Evolutionary conservation across 2,888 invertebrate genomes (phyloP).

Genomic region (Drosophila anomalata): DNA sequence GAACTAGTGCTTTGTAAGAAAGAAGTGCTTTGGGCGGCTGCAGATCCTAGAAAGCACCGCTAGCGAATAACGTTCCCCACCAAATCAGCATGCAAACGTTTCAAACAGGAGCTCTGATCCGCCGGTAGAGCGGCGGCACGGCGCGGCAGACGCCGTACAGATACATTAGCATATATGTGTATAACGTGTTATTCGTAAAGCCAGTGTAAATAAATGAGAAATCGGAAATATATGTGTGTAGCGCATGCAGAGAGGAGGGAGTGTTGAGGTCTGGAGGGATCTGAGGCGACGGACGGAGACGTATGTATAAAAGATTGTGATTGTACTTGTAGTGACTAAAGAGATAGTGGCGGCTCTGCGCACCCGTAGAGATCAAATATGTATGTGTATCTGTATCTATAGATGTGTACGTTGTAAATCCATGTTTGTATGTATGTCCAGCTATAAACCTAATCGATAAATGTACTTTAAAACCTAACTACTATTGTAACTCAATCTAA

Average conservation of each 20-base stretch:
- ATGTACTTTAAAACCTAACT: conserved; percentile 47
- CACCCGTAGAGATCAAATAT: conserved; percentile 9
- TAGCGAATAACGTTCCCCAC: conserved; percentile 8
- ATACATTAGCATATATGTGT: conserved; percentile 2
- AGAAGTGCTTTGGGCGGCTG: background rate
- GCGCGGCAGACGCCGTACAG: too few relatives aligned
- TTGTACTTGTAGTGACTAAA: conserved; percentile 56
- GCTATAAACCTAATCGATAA: conserved; percentile 41
- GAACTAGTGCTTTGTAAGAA: background rate
- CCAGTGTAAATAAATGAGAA: conserved; percentile 28
- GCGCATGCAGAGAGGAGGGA: background rate
- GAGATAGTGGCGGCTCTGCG: conserved; percentile 19
- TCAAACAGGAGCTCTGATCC: conserved; percentile 5
- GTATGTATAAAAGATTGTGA: conserved; percentile 56
- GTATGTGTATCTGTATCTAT: conserved; percentile 23
- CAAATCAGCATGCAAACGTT: conserved; percentile 8
- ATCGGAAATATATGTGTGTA: background rate
- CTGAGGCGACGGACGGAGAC: conserved; percentile 5
- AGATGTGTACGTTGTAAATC: conserved; percentile 49
- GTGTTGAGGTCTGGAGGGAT: conserved; percentile 6
- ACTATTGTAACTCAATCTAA: conserved; percentile 50
- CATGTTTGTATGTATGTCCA: conserved; percentile 46
- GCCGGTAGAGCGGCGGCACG: background rate
- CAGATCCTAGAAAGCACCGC: background rate
- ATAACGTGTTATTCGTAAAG: conserved; percentile 13